Evolutionary conservation across 2,888 invertebrate species (phyloP).

Genomic region (Tachina lurida): DNA sequence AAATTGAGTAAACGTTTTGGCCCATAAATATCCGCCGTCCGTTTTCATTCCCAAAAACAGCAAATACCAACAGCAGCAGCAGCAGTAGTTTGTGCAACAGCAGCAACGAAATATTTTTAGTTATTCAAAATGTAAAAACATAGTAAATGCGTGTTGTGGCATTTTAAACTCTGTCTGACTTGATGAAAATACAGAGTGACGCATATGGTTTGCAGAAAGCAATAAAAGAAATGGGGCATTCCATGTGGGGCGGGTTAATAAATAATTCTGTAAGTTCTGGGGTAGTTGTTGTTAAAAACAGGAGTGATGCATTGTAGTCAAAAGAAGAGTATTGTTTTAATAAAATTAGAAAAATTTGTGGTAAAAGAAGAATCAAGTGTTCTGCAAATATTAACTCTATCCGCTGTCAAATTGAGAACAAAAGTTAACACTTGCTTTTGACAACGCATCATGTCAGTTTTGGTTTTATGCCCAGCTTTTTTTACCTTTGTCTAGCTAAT

Average conservation of each 20-base stretch:
- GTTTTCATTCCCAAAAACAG: constrained; percentile 48
- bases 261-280: too few relatives aligned
- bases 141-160: constrained; percentile 70
- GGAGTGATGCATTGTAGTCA: too few relatives aligned
- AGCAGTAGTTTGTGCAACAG: not conserved
- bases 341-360: too few relatives aligned
- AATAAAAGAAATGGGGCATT: constrained; percentile 69
- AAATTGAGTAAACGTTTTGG: constrained; percentile 65
- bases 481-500: not conserved
- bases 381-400: too few relatives aligned
- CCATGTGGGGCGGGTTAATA: too few relatives aligned
- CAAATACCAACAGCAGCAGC: constrained; percentile 15
- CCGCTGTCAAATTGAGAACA: too few relatives aligned
- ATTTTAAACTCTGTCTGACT: constrained; percentile 65
- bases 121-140: constrained; percentile 37
- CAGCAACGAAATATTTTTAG: constrained; percentile 10
- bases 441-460: too few relatives aligned
- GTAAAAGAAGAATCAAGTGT: too few relatives aligned
- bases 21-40: constrained; percentile 60
- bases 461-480: too few relatives aligned
- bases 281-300: too few relatives aligned
- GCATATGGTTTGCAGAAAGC: constrained; percentile 77
- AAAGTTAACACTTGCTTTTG: too few relatives aligned
- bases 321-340: too few relatives aligned
- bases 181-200: constrained; percentile 77